A percentile compares a stretch with the other conserved stretches of the same genome.
Conservation (phyloP, 2,888 invertebrate genomes). For the Tipula confusa region DNA sequence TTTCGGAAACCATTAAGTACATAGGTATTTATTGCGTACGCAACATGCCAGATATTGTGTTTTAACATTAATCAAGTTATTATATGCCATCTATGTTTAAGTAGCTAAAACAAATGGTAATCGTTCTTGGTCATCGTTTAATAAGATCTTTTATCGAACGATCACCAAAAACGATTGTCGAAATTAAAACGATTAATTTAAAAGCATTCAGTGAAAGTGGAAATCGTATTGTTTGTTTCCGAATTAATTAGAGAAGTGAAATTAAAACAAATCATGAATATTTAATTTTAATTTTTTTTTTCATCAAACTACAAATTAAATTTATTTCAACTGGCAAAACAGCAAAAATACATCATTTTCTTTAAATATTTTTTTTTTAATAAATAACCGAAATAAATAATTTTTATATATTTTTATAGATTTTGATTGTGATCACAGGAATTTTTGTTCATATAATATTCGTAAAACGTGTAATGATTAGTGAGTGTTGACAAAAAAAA, state of each 20-base stretch:
- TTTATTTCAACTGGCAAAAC: constrained; percentile 3
- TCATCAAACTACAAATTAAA: background rate
- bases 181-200: background rate
- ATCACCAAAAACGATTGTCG: background rate
- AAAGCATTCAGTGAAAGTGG: background rate
- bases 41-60: too few relatives aligned
- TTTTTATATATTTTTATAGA: background rate
- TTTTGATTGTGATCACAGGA: constrained; percentile 20
- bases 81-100: too few relatives aligned
- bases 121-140: too few relatives aligned
- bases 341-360: background rate
- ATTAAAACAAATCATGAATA: background rate
- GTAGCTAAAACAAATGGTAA: too few relatives aligned
- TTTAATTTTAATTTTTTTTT: background rate
- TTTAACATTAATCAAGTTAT: too few relatives aligned
- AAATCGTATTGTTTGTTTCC: too few relatives aligned
- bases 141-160: too few relatives aligned
- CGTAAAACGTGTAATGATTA: background rate
- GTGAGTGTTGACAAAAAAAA: background rate
- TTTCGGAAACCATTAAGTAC: too few relatives aligned
- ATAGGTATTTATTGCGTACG: too few relatives aligned
- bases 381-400: constrained; percentile 15
- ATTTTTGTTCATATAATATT: background rate
- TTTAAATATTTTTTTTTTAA: background rate
- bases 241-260: background rate